A percentile compares a stretch with the other conserved stretches of the same genome.
These are phyloP conservation scores for Mesocricetus auratus DNA, from an alignment of 2,113 vertebrate species.

Conservation along the genomic window DNA sequence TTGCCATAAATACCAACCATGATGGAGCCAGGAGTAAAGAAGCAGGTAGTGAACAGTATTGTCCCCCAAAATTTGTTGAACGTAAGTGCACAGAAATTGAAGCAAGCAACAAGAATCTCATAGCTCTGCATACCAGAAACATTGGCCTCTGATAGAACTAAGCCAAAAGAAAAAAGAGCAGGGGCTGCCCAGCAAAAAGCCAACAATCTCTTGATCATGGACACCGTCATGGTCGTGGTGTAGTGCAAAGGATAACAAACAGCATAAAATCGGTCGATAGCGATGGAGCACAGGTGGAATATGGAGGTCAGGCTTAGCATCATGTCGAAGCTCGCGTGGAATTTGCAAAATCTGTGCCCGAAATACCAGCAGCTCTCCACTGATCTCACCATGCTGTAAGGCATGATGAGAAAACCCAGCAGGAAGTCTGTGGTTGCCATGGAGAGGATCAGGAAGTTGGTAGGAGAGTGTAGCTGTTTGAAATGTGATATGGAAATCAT, in stretches of 20 bases:
- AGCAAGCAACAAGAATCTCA: constrained; percentile 74
- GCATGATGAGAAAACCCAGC: constrained; percentile 81
- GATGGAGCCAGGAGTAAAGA: constrained; percentile 81
- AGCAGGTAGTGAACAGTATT: constrained; percentile 77
- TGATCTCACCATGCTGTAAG: constrained; percentile 80
- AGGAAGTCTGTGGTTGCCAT: constrained; percentile 83
- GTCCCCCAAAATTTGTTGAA: constrained; percentile 83
- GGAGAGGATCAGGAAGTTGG: constrained; percentile 84
- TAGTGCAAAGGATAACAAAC: constrained; percentile 83
- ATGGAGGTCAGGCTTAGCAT: constrained; percentile 83
- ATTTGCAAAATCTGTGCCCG: constrained; percentile 81
- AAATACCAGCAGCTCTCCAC: constrained; percentile 84
- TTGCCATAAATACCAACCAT: constrained; percentile 82
- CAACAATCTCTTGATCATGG: constrained; percentile 66
- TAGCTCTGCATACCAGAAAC: constrained; percentile 78
- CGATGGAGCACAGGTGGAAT: constrained; percentile 83
- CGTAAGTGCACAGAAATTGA: constrained; percentile 79
- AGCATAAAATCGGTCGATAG: constrained; percentile 79
- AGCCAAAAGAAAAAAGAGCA: constrained; percentile 77
- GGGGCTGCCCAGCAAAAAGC: constrained; percentile 77
- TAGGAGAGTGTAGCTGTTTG: constrained; percentile 84
- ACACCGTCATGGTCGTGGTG: constrained; percentile 63
- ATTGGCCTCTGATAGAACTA: constrained; percentile 79
- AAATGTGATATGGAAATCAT: constrained; percentile 83
- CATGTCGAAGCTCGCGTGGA: constrained; percentile 82